Evolutionary conservation across 1,140 invertebrate species (phyloP).

Genomic region (Rhagoletis pomonella): DNA sequence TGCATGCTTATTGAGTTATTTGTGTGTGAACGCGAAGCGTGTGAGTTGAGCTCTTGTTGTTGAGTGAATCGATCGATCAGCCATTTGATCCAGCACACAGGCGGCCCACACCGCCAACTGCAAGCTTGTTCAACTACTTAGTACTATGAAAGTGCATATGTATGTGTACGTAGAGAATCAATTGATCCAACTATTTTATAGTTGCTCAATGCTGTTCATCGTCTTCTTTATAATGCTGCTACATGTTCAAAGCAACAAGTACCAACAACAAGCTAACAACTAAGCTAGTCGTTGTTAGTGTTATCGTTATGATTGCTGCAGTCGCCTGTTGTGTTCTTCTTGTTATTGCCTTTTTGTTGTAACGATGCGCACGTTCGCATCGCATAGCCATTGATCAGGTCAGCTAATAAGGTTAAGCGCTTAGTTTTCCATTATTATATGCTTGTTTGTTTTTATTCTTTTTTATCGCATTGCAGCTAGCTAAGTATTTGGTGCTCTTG

Average conservation of each 20-base stretch:
- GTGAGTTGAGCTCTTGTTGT: slow-evolving; percentile 44
- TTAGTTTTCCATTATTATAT: slow-evolving; percentile 53
- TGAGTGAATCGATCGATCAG: slow-evolving; percentile 49
- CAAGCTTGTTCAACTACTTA: slow-evolving; percentile 37
- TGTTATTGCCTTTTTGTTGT: not conserved
- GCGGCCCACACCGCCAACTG: not conserved
- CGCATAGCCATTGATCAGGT: slow-evolving; percentile 46
- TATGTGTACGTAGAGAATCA: slow-evolving; percentile 8
- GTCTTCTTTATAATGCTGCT: not conserved
- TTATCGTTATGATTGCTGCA: not conserved
- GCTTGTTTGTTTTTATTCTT: slow-evolving; percentile 45
- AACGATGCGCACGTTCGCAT: slow-evolving; percentile 49
- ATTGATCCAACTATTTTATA: slow-evolving; percentile 49
- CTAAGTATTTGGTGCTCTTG: too few relatives aligned
- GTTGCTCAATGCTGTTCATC: slow-evolving; percentile 35
- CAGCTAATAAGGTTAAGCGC: slow-evolving; percentile 50
- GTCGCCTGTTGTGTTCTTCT: not conserved
- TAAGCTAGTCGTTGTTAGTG: not conserved
- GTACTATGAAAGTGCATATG: not conserved
- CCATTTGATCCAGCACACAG: not conserved
- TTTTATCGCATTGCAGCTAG: not conserved
- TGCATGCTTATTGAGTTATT: slow-evolving; percentile 42
- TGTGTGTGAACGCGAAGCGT: slow-evolving; percentile 43
- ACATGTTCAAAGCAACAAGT: not conserved
- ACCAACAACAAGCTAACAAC: not conserved